Percentiles rank a stretch among this genome's conserved stretches.
phyloP scores from a whole-genome alignment of 64 coral and sea anemone genomes.

The Montipora foliosa region DNA sequence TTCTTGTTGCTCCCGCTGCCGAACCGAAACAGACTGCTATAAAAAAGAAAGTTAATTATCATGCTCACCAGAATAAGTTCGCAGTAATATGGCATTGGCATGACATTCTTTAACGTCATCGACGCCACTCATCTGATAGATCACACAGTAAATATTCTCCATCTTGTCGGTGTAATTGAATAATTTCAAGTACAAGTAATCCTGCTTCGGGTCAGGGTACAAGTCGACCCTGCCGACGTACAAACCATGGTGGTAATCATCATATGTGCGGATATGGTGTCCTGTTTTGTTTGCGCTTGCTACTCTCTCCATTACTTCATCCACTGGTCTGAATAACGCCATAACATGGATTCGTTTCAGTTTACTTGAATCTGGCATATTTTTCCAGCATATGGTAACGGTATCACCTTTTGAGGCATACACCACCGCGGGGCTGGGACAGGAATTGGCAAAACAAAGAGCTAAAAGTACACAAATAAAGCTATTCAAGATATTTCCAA shows the following conservation, averaged over 20 bases:
- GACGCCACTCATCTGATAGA: neutral
- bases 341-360: neutral
- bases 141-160: constrained; percentile 17
- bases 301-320: neutral
- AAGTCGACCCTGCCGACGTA: neutral
- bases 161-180: constrained; percentile 3
- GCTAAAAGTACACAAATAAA: neutral
- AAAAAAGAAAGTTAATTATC: no score
- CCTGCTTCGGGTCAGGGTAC: neutral
- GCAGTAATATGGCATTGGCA: neutral
- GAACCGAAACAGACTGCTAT: no score
- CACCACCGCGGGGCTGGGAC: constrained; percentile 1
- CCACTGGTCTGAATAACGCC: neutral
- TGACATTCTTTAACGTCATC: neutral
- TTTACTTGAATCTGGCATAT: neutral
- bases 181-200: neutral
- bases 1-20: no score
- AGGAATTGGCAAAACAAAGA: neutral
- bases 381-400: constrained; percentile 12
- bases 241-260: neutral
- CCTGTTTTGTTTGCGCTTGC: neutral
- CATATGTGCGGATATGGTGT: neutral
- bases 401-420: constrained; percentile 17
- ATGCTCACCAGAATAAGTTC: neutral
- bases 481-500: no score